Evolutionary conservation across 2,797 vertebrate genomes (phyloP).

Genomic region (Sus cebifrons): DNA sequence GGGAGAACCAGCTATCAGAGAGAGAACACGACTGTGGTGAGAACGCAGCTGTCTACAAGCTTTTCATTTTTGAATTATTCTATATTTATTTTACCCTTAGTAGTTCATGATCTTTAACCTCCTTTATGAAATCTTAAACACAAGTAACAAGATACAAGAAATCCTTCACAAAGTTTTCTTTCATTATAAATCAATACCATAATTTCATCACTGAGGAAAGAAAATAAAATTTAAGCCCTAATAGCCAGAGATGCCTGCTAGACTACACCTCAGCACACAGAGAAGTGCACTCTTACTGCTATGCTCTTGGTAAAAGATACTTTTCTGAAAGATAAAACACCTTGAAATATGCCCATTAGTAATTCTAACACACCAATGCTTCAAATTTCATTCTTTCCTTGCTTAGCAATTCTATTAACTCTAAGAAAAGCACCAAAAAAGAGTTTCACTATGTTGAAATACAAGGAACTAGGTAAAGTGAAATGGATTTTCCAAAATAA

Average conservation of each 20-base stretch:
- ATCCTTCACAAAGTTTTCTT: not conserved
- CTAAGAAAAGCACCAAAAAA: not conserved
- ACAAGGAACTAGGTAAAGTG: not conserved
- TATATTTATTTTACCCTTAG: not conserved
- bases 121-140: not conserved
- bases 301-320: not conserved
- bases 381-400: not conserved
- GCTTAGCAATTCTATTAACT: not conserved
- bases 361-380: accelerated
- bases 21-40: not conserved
- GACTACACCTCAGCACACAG: too few relatives aligned
- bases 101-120: not conserved
- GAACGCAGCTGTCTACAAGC: not conserved
- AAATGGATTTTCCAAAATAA: not conserved
- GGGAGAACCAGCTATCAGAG: slow-evolving; percentile 96
- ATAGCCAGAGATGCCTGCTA: not conserved
- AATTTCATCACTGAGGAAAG: not conserved
- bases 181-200: accelerated
- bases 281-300: not conserved
- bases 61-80: not conserved
- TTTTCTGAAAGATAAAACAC: not conserved
- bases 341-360: not conserved
- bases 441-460: not conserved
- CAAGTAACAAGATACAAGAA: not conserved
- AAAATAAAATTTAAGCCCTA: too few relatives aligned